Percentiles rank a stretch among this genome's conserved stretches.
phyloP scores from a whole-genome alignment of 2,797 vertebrate species.

The Diglossa cyanea region DNA sequence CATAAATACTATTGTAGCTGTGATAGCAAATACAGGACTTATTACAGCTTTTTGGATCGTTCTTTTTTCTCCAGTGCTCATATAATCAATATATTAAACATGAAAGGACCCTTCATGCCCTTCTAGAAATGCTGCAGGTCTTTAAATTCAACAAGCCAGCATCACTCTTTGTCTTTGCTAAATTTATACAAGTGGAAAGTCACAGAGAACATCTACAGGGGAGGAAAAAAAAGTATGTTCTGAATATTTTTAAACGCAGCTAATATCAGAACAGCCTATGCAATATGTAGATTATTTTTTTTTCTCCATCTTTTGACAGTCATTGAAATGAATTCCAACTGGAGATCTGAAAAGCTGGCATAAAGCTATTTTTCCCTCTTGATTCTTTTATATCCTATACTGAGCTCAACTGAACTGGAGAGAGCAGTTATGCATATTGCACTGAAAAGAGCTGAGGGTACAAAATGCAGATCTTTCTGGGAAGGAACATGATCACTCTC shows the following conservation, averaged over 20 bases:
- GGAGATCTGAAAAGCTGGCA: not conserved
- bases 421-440: not conserved
- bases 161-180: not conserved
- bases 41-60: not conserved
- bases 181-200: not conserved
- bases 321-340: not conserved
- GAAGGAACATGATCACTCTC: accelerated
- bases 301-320: not conserved
- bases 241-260: not conserved
- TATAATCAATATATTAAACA: not conserved
- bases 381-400: not conserved
- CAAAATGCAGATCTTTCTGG: not conserved
- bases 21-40: not conserved
- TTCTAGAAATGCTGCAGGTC: not conserved
- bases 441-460: not conserved
- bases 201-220: not conserved
- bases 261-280: not conserved
- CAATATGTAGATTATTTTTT: not conserved
- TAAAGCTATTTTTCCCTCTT: not conserved
- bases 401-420: not conserved
- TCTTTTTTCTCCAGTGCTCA: not conserved
- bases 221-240: not conserved
- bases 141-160: not conserved
- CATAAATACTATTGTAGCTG: not conserved
- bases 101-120: not conserved